phyloP scores from a whole-genome alignment of 1,140 invertebrate species.

The Lepidurus packardi region DNA sequence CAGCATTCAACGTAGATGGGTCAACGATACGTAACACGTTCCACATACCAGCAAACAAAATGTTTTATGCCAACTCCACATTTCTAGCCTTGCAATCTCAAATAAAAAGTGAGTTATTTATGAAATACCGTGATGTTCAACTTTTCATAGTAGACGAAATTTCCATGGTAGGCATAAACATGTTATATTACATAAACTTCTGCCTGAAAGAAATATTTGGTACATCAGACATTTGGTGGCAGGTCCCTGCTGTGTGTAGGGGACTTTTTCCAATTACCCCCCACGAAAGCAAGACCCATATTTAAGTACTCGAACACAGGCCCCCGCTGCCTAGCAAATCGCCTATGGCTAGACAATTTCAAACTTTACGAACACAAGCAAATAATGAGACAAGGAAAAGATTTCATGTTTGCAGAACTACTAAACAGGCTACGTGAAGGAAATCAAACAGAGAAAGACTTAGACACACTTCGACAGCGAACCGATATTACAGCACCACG shows the following conservation, averaged over 20 bases:
- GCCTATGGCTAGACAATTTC: neutral
- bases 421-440: neutral
- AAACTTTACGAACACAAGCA: neutral
- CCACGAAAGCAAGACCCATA: neutral
- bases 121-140: neutral
- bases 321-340: neutral
- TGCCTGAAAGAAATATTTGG: neutral
- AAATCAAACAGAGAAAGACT: neutral
- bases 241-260: neutral
- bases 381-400: neutral
- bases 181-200: neutral
- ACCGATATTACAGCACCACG: neutral
- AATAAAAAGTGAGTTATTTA: neutral
- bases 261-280: no score
- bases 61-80: neutral
- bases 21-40: neutral
- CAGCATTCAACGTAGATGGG: no score
- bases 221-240: neutral
- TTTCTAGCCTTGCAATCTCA: neutral
- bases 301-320: neutral
- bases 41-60: neutral
- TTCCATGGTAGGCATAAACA: no score
- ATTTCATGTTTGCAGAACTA: neutral
- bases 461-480: neutral
- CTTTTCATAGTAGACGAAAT: no score